phyloP scores from a whole-genome alignment of 2,888 invertebrate species.

The Entomobrya multifasciata region DNA sequence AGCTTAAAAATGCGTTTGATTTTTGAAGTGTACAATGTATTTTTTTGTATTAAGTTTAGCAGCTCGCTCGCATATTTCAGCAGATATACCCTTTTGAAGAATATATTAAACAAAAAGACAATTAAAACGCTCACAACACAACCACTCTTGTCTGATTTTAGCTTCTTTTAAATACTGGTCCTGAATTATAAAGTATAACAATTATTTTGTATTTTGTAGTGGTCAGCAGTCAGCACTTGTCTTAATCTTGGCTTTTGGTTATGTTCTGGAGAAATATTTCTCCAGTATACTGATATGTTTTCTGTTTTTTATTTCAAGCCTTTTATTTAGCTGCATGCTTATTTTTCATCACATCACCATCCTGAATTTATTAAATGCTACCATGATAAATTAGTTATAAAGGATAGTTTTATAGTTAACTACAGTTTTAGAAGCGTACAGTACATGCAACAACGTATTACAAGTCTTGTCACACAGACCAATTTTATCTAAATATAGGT shows the following conservation, averaged over 20 bases:
- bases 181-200: conserved; percentile 29
- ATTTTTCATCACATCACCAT: conserved; percentile 31
- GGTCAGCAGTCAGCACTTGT: conserved; percentile 69
- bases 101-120: conserved; percentile 38
- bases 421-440: no score
- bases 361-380: conserved; percentile 7
- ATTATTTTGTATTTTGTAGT: conserved; percentile 24
- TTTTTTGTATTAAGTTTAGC: background rate
- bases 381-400: background rate
- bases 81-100: background rate
- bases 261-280: conserved; percentile 6
- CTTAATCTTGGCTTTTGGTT: conserved; percentile 56
- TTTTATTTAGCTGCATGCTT: conserved; percentile 59
- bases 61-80: conserved; percentile 4
- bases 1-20: background rate
- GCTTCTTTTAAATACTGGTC: conserved; percentile 67
- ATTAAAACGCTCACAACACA: conserved; percentile 54
- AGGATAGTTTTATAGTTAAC: no score
- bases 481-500: background rate
- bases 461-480: no score
- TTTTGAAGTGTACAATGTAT: background rate
- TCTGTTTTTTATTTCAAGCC: conserved; percentile 45
- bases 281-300: conserved; percentile 71
- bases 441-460: no score
- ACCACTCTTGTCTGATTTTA: conserved; percentile 43